These are phyloP conservation scores for Pachypsylla venusta DNA, from an alignment of 1,140 invertebrate species.

Conservation along the genomic window DNA sequence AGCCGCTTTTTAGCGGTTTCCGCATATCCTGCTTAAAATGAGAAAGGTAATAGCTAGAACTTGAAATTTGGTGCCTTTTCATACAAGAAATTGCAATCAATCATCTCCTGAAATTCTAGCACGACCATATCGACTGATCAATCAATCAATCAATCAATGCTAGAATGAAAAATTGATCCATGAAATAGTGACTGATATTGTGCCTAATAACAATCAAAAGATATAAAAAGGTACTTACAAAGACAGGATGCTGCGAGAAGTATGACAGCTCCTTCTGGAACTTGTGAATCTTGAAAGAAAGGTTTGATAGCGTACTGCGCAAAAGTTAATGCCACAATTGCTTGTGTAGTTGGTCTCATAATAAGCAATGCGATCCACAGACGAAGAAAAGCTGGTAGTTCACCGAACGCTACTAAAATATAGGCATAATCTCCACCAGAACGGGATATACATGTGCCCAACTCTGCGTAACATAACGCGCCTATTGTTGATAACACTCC, in stretches of 20 bases:
- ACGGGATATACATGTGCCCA: slow-evolving; percentile 46
- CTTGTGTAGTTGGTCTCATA: slow-evolving; percentile 66
- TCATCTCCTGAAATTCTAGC: too few species aligned
- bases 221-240: slow-evolving; percentile 41
- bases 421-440: slow-evolving; percentile 83
- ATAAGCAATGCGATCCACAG: slow-evolving; percentile 77
- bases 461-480: slow-evolving; percentile 69
- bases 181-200: too few species aligned
- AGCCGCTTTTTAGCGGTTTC: too few species aligned
- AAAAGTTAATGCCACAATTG: slow-evolving; percentile 69
- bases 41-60: too few species aligned
- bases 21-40: too few species aligned
- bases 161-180: too few species aligned
- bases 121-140: too few species aligned
- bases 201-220: too few species aligned
- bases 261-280: slow-evolving; percentile 46
- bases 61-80: too few species aligned
- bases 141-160: too few species aligned
- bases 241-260: slow-evolving; percentile 56
- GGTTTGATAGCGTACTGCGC: slow-evolving; percentile 66
- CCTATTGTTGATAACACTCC: slow-evolving; percentile 60
- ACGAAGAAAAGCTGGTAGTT: slow-evolving; percentile 71
- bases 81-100: too few species aligned
- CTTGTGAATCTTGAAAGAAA: slow-evolving; percentile 56
- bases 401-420: slow-evolving; percentile 71